A percentile compares a stretch with the other conserved stretches of the same genome.
Conservation (phyloP, 2,888 invertebrate genomes). For the Leptinotarsa tumamoca region DNA sequence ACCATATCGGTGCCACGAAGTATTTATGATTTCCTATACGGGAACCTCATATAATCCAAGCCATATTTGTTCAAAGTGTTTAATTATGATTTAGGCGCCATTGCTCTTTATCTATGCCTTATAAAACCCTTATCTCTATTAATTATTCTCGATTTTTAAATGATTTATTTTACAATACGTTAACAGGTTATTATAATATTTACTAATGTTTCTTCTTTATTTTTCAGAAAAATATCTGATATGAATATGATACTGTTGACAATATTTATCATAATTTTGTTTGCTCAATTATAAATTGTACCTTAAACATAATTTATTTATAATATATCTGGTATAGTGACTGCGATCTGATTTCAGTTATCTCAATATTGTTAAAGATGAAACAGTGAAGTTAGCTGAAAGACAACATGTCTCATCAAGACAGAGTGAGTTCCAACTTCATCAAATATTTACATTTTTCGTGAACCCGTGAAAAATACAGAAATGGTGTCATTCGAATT, state of each 20-base stretch:
- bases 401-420: slow-evolving; percentile 41
- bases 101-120: slow-evolving; percentile 45
- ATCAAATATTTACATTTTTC: slow-evolving; percentile 15
- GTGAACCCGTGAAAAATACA: no score
- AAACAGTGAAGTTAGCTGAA: slow-evolving; percentile 43
- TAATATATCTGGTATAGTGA: slow-evolving; percentile 41
- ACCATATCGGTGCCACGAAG: slow-evolving; percentile 29
- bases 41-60: slow-evolving; percentile 34
- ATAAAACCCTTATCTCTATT: slow-evolving; percentile 49
- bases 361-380: slow-evolving; percentile 54
- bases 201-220: slow-evolving; percentile 49
- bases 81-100: slow-evolving; percentile 47
- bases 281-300: slow-evolving; percentile 49
- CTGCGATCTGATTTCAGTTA: slow-evolving; percentile 53
- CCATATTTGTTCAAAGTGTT: slow-evolving; percentile 44
- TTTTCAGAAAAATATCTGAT: slow-evolving; percentile 48
- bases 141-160: slow-evolving; percentile 49
- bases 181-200: slow-evolving; percentile 52
- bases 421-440: slow-evolving; percentile 40
- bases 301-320: slow-evolving; percentile 47
- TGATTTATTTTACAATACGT: slow-evolving; percentile 52
- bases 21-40: slow-evolving; percentile 42
- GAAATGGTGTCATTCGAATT: no score
- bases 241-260: slow-evolving; percentile 48
- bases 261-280: slow-evolving; percentile 50